Conservation (phyloP, 2,113 vertebrate species). For the Conger conger region DNA sequence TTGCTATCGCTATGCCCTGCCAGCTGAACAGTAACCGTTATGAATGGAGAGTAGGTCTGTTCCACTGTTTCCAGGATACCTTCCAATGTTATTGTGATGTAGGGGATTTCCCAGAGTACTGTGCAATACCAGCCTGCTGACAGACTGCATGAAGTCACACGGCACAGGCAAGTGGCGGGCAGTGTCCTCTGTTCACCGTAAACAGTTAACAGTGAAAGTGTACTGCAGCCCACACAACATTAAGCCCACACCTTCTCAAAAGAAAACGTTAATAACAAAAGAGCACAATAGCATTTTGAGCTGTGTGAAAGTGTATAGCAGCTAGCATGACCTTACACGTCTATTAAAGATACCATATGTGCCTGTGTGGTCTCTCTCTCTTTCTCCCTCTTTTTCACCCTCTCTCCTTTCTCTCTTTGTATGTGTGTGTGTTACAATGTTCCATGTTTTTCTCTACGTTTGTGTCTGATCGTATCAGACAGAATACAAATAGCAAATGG, state of each 20-base stretch:
- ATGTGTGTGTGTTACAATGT: background rate
- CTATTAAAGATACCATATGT: background rate
- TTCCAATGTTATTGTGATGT: background rate
- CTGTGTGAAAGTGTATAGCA: background rate
- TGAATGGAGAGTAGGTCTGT: background rate
- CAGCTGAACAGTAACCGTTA: conserved; percentile 1
- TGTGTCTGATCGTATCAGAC: background rate
- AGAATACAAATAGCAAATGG: background rate
- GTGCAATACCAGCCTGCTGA: background rate
- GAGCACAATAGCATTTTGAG: background rate
- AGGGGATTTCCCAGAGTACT: conserved; percentile 6
- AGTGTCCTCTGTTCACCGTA: background rate
- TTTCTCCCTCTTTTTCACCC: no score
- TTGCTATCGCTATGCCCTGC: background rate
- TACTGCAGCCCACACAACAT: background rate
- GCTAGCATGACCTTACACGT: background rate
- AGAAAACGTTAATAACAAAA: background rate
- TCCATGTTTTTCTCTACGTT: background rate
- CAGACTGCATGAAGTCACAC: background rate
- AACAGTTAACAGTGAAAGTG: background rate
- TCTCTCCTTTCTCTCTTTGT: background rate
- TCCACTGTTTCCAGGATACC: background rate
- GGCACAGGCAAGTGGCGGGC: background rate
- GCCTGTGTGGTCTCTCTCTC: background rate
- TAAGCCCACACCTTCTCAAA: background rate